A percentile compares a stretch with the other conserved stretches of the same genome.
Evolutionary conservation across 1,140 invertebrate species (phyloP).

Genomic region (Rhagoletis zephyria): DNA sequence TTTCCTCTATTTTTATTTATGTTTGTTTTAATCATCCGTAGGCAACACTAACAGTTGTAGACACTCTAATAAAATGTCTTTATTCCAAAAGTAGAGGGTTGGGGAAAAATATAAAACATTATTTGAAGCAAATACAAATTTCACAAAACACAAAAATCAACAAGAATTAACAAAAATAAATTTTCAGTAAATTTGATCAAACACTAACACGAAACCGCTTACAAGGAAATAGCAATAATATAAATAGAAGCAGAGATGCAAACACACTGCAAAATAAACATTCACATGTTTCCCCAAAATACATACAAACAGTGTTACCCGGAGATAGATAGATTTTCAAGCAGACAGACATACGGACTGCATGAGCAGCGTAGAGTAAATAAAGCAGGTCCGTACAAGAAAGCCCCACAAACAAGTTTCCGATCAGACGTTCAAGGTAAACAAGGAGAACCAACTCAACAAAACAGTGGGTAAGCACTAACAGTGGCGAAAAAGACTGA

Average conservation of each 20-base stretch:
- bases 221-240: neutral
- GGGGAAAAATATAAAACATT: too few species aligned
- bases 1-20: too few species aligned
- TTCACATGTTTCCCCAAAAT: neutral
- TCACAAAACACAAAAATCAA: neutral
- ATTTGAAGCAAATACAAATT: too few species aligned
- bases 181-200: neutral
- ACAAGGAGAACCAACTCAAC: neutral
- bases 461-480: neutral
- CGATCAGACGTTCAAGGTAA: neutral
- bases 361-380: neutral
- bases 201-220: constrained; percentile 8
- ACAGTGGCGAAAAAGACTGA: neutral
- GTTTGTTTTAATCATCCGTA: too few species aligned
- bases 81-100: too few species aligned
- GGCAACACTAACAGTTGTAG: too few species aligned
- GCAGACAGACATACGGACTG: neutral
- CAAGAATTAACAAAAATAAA: neutral
- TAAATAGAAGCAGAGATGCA: neutral
- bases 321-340: neutral
- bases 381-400: neutral
- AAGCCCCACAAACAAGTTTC: constrained; percentile 19
- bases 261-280: neutral
- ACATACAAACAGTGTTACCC: neutral
- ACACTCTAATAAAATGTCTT: too few species aligned